Evolutionary conservation across 2,797 vertebrate species (phyloP).

Genomic region (Onychomys arenicola): DNA sequence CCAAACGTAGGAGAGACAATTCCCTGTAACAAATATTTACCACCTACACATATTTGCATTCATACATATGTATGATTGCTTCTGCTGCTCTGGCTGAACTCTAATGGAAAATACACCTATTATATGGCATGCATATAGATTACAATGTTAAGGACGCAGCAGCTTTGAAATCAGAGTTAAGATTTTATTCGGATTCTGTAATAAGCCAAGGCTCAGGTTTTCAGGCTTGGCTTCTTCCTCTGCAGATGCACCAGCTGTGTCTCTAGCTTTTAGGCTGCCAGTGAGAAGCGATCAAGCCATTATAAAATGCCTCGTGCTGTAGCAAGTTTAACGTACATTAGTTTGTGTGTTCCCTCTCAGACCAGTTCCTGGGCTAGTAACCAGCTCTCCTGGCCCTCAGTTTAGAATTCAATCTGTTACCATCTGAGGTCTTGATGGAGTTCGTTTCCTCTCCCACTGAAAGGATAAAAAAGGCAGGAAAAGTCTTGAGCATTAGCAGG

Average conservation of each 20-base stretch:
- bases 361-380: not conserved
- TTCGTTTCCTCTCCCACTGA: not conserved
- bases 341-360: not conserved
- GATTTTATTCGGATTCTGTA: constrained; percentile 32
- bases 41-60: not conserved
- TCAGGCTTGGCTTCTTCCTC: not conserved
- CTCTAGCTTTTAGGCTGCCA: not conserved
- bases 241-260: not conserved
- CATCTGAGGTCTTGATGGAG: not conserved
- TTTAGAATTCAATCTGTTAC: constrained; percentile 20
- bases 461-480: not conserved
- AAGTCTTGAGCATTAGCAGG: not conserved
- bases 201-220: not conserved
- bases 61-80: not conserved
- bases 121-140: not conserved
- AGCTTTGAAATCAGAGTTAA: constrained; percentile 17
- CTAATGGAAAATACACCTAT: not conserved
- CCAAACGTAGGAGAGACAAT: not conserved
- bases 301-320: not conserved
- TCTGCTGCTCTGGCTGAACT: constrained; percentile 25
- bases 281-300: not conserved
- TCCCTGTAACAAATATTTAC: constrained; percentile 16
- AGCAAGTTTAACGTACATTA: not conserved
- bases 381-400: not conserved
- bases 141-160: not conserved